Percentiles rank a stretch among this genome's conserved stretches.
Evolutionary conservation across 2,113 vertebrate species (phyloP).

Genomic region (Aptenodytes patagonicus): DNA sequence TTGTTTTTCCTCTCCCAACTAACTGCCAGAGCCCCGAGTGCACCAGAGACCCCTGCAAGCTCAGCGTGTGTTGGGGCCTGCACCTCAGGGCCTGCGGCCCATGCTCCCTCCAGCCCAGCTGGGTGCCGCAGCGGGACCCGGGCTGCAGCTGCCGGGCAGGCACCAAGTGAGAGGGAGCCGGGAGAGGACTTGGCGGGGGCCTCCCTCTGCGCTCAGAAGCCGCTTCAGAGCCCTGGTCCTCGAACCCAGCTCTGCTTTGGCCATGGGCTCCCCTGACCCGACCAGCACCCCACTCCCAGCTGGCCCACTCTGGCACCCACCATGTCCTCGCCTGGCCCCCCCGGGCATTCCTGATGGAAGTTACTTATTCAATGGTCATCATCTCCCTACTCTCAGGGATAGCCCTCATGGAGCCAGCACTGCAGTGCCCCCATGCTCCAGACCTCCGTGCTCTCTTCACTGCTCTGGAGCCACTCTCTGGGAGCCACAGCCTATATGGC

Average conservation of each 20-base stretch:
- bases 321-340: not conserved
- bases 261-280: rapidly evolving
- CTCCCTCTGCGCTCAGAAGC: rapidly evolving
- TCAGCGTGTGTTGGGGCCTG: rapidly evolving
- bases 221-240: not conserved
- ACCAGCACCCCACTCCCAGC: rapidly evolving
- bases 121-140: rapidly evolving
- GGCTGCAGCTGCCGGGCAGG: no score
- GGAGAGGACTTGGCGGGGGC: no score
- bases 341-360: not conserved
- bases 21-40: not conserved
- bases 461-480: not conserved
- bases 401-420: not conserved
- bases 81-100: rapidly evolving
- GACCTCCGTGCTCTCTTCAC: not conserved
- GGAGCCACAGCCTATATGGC: not conserved
- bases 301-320: rapidly evolving
- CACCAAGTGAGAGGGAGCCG: not conserved
- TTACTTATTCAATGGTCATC: not conserved
- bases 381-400: rapidly evolving
- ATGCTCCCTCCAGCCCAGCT: rapidly evolving
- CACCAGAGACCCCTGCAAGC: not conserved
- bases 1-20: not conserved
- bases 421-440: not conserved
- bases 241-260: not conserved